Base-by-base conservation (phyloP, 2,888 invertebrate genomes). In the Dorcus hopei region DNA sequence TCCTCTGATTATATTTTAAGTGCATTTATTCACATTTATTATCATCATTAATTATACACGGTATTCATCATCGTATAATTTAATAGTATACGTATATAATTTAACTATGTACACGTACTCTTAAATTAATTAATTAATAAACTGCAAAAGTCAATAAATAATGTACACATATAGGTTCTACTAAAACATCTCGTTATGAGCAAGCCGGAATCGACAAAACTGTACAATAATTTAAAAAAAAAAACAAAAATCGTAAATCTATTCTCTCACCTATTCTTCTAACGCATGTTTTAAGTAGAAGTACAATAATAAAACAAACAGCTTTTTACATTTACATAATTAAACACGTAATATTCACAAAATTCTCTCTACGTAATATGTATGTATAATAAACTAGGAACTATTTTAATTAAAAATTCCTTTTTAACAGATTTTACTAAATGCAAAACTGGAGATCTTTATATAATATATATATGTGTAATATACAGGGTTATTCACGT, bases 391-490 rank as follows among this genome's bases (percentile, higher is more conserved):
- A 42, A 58, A 49, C 58, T 58, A 58, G 58, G 58, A 58, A 58
- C 58, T 58, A 58, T 58, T 58, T 33, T 49, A 54, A 50, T 50
- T 45, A 45, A 45, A 33, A 41, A 45, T 45, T 45, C 45, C 45
- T 19, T 23, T 9, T 45, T 23, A 11, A 11, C 23, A 45, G 45
- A 11, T 45, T 45, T 23, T 45, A 45, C 45, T 45, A 45, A 45
- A 45, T 48, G 40, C 42, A 58, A 41, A 40, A 41, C 40, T 50
- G 50, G 66, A 66, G 66, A 66, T 66, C 66, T 57, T 66, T 55
- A 39, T 41, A 49, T 53, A 49, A 19, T 19, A 45, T 45, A 33
- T 45, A 45, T 45, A 19, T 45, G 8, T 16, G 19, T 23, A 11
- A 45, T 45, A 45, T 19, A 33, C 6, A 33, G 26, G 26, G 26